Evolutionary conservation across 2,888 invertebrate species (phyloP).

Genomic region (Drosophila tanythrix): DNA sequence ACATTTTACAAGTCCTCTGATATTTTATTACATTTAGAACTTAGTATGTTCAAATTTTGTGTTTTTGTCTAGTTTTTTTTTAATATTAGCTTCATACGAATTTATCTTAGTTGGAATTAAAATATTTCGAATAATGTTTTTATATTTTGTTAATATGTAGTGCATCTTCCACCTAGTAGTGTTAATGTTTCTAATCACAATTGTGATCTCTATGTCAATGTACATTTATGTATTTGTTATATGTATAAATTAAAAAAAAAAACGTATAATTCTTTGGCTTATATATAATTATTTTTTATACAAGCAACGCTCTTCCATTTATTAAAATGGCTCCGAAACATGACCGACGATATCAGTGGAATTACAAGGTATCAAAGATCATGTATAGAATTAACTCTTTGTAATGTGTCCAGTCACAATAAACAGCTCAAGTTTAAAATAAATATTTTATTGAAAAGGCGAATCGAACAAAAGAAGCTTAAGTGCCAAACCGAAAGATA

Average conservation of each 20-base stretch:
- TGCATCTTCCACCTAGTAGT: neutral
- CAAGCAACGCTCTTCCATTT: constrained; percentile 3
- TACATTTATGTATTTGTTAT: neutral
- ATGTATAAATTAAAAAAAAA: neutral
- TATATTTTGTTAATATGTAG: neutral
- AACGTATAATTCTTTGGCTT: constrained; percentile 3
- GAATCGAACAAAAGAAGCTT: neutral
- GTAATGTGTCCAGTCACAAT: constrained; percentile 23
- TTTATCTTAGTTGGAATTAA: neutral
- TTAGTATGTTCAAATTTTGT: neutral
- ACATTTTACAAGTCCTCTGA: neutral
- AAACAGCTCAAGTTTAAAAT: constrained; percentile 20
- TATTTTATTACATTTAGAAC: constrained; percentile 1
- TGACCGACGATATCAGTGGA: constrained; percentile 3
- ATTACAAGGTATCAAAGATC: constrained; percentile 6
- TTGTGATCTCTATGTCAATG: neutral
- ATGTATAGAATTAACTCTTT: constrained; percentile 10
- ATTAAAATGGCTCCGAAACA: constrained; percentile 7
- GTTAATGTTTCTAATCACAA: neutral
- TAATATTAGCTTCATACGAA: neutral
- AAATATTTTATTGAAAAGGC: constrained; percentile 7
- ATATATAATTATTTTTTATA: neutral
- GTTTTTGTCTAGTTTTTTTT: neutral
- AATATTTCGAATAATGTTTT: neutral
- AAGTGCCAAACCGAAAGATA: neutral